phyloP scores from a whole-genome alignment of 1,140 invertebrate genomes.

The Drosophila ananassae region DNA sequence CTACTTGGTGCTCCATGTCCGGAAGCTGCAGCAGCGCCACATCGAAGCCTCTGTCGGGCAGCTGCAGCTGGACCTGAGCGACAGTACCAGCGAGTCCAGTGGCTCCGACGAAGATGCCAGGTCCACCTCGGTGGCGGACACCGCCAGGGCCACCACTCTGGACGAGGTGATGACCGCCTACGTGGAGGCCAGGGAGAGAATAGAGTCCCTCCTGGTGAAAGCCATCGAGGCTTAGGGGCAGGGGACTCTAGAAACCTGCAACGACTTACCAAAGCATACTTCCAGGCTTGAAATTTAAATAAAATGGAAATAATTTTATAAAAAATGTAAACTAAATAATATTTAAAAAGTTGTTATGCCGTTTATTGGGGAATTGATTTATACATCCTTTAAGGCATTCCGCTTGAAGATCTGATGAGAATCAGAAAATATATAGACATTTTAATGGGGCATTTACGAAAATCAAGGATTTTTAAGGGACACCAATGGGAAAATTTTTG shows the following conservation, averaged over 20 bases:
- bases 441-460: too few relatives aligned
- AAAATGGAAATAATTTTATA: not conserved
- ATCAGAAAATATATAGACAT: too few relatives aligned
- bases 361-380: too few relatives aligned
- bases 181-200: conserved; percentile 52
- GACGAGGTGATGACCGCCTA: conserved; percentile 62
- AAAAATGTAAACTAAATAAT: too few relatives aligned
- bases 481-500: too few relatives aligned
- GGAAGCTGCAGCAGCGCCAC: conserved; percentile 64
- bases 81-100: conserved; percentile 7
- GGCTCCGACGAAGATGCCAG: not conserved
- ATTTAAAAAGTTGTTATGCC: too few relatives aligned
- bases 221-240: not conserved
- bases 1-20: conserved; percentile 48
- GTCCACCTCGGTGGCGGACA: not conserved
- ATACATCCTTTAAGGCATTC: too few relatives aligned
- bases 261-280: not conserved
- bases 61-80: conserved; percentile 8
- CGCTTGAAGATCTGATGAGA: too few relatives aligned
- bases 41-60: conserved; percentile 1
- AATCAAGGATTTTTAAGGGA: too few relatives aligned
- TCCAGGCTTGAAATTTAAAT: not conserved
- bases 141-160: conserved; percentile 26
- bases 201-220: conserved; percentile 37
- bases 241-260: not conserved